Base-by-base conservation (phyloP, 2,888 invertebrate genomes). In the Apamea sordens region DNA sequence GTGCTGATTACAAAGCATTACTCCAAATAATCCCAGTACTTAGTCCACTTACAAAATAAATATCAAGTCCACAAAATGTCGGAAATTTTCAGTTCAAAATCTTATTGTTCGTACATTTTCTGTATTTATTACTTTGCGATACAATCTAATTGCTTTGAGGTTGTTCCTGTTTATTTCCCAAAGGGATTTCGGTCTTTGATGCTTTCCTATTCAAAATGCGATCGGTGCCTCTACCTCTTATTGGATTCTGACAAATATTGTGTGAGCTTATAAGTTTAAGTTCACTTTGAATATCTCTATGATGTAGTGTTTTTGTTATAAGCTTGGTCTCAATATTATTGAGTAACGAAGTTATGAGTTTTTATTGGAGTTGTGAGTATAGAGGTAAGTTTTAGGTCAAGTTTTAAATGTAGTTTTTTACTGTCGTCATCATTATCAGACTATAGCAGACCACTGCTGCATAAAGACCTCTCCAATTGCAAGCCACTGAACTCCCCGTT, bases 121-220 rank as follows among this genome's bases (percentile, higher is more conserved):
- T 63, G 63, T 85, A 78, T 86, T 89, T 85, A 86, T 88, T 85
- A 85, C 82, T 81, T 81, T 61, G 83, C 53, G 89, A 88, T 88
- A 88, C 73, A 88, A 89, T 88, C 84, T 88, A 84, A 86, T 88
- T 84, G 84, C 81, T 86, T 77, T 80, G 85, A 79, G 85, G 85
- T 82, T 82, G 77, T 77, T 81, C 80, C 59, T 83, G 81, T 83
- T 77, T 86, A 88, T 86, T 89, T 88, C 87, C 88, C 87, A 76
- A 80, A 84, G 87, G 88, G 82, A 83, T 89, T 89, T 83, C n/a
- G 73, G 74, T 80, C 81, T 89, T 89, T 85, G 88, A 84, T 79
- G 82, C 84, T 82, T 73, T 73, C 78, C 82, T 28, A 83, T 88
- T 88, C 88, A 85, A 81, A 88, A 86, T 83, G 74, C 77, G 68